A percentile compares a stretch with the other conserved stretches of the same genome.
phyloP scores from a whole-genome alignment of 2,888 invertebrate genomes.

The Agonopterix subpropinquella region DNA sequence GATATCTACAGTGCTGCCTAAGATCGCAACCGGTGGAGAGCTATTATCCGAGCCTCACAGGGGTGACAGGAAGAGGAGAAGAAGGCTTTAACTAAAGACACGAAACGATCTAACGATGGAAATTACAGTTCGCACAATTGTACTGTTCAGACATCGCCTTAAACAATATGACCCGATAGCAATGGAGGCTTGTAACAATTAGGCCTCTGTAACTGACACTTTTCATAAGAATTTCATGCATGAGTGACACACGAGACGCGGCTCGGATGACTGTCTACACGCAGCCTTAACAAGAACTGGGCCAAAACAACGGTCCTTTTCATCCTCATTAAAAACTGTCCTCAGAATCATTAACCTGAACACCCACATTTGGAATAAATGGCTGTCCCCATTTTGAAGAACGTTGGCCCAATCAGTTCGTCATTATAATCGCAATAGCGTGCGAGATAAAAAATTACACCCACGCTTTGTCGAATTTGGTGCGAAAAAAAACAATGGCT shows the following conservation, averaged over 20 bases:
- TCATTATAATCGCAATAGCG: constrained; percentile 54
- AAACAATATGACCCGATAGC: too few relatives aligned
- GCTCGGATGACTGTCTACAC: too few relatives aligned
- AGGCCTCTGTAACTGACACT: background rate
- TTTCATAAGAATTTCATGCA: constrained; percentile 5
- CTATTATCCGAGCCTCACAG: too few relatives aligned
- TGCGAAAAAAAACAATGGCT: constrained; percentile 57
- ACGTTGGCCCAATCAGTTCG: constrained; percentile 64
- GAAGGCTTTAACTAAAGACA: too few relatives aligned
- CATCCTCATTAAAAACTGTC: constrained; percentile 32
- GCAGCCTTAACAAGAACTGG: constrained; percentile 25
- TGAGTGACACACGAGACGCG: background rate
- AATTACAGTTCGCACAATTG: too few relatives aligned
- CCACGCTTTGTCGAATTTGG: constrained; percentile 51
- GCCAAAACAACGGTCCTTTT: constrained; percentile 54
- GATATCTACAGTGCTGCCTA: too few relatives aligned
- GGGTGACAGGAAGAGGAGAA: too few relatives aligned
- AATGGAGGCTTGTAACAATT: too few relatives aligned
- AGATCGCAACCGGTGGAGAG: too few relatives aligned
- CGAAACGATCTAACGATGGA: too few relatives aligned
- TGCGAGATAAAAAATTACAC: constrained; percentile 60
- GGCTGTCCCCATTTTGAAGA: constrained; percentile 50
- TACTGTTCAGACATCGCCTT: too few relatives aligned
- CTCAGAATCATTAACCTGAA: constrained; percentile 56
- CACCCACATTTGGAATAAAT: constrained; percentile 54